Base-by-base conservation (phyloP, 2,888 invertebrate species). In the Selenia dentaria region DNA sequence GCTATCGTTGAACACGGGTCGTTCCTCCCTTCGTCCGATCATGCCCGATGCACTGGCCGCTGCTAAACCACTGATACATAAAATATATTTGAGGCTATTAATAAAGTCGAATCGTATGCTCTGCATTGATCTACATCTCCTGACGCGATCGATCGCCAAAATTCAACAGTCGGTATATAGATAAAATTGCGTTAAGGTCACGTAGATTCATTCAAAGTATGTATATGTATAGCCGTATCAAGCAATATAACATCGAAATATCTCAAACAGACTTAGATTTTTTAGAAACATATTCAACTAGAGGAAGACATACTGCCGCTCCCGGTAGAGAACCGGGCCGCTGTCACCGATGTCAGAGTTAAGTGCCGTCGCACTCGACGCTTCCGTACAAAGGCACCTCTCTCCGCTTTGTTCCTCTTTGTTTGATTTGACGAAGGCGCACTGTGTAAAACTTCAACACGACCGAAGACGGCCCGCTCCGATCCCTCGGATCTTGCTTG, bases 361-460 rank as follows among this genome's bases (percentile, higher is more conserved):
- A 83, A 88, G 86, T 88, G 83, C 67, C 75, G 74, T 69, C 75
- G 77, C 72, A 71, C 79, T 80, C 74, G 59, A 74, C 77, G 71
- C 79, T 74, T 75, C 79, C 72, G 68, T 75, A 85, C 84, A 88
- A 87, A 86, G 80, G 78, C 83, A 67, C 77, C 82, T 84, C 86
- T 87, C 83, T 79, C 81, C 71, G 79, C 85, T 83, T 87, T 89
- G 87, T 89, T 85, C 82, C 72, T 83, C 83, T 86, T 89, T 88
- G 88, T 89, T 81, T 82, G 79, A 71, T 72, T 79, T 78, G 78
- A 80, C 75, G 76, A 69, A 77, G 77, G 74, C 71, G 66, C 65
- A 6, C 22, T 67, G 65, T 63, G 72, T 84, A 86, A 85, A 84
- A 76, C 72, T 73, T 68, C 58, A 72, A 74, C 70, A 67, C 61